Percentiles rank a stretch among this genome's conserved stretches.
phyloP scores from a whole-genome alignment of 64 coral and sea anemone genomes.

The Acropora tenuis region DNA sequence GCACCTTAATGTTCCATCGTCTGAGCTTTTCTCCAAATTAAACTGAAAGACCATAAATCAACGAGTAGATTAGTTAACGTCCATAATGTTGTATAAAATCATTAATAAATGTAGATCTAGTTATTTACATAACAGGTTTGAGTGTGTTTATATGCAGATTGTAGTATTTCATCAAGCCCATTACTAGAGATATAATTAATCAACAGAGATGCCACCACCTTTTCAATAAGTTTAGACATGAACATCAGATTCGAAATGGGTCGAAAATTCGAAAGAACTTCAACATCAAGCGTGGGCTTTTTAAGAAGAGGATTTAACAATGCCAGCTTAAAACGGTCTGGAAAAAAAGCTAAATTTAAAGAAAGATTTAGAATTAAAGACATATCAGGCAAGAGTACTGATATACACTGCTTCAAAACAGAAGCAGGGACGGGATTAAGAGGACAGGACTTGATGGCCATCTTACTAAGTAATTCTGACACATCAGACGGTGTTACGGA shows the following conservation, averaged over 20 bases:
- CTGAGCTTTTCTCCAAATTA: no score
- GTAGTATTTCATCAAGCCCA: no score
- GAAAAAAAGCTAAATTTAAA: constrained; percentile 2
- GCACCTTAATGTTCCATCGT: no score
- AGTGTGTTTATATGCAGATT: no score
- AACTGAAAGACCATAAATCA: no score
- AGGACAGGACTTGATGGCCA: constrained; percentile 9
- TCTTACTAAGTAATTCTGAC: neutral
- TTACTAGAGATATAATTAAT: constrained; percentile 3
- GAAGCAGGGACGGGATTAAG: neutral
- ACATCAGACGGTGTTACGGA: constrained; percentile 24
- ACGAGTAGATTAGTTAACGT: no score
- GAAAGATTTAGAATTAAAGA: constrained; percentile 20
- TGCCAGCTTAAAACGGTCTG: constrained; percentile 18
- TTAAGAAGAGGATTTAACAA: neutral
- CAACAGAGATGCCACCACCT: constrained; percentile 25
- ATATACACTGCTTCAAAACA: constrained; percentile 23
- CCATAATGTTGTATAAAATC: no score
- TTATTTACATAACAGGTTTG: no score
- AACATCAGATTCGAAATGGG: constrained; percentile 34
- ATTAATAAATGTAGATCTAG: no score
- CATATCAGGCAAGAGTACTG: constrained; percentile 13
- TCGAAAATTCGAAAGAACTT: constrained; percentile 23
- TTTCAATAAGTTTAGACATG: constrained; percentile 36
- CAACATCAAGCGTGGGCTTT: constrained; percentile 1